Base-by-base conservation (phyloP, 2,113 vertebrate genomes). In the Bostrychus sinensis region DNA sequence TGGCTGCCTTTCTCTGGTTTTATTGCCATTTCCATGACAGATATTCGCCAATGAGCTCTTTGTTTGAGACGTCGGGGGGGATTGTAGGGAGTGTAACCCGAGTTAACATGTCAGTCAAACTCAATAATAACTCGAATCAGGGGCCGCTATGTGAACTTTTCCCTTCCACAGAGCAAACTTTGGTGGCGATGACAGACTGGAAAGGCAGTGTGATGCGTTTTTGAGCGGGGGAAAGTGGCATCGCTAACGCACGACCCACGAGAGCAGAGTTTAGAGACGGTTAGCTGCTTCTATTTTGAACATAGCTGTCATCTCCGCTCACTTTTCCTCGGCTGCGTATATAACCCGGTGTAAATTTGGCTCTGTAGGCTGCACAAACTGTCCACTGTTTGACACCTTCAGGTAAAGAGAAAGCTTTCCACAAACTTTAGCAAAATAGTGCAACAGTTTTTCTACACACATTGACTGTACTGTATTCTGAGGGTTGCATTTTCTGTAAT, bases 41-140 rank as follows among this genome's bases (percentile, higher is more conserved):
- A 59, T 62, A 77, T 69, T 73, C 77, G 70, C 86, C 80, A 85
- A 62, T 76, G 75, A 86, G 77, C 73, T 78, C 75, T 88, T 83
- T 81, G 84, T 85, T 80, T 48, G 75, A 78, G 66, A 73, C 61
- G 28, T 17, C 66, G 46, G 42, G 78, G 42, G 78, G 69, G 74
- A 63, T 69, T 66, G 67, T 75, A 60, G 66, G 75, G 72, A 66
- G 64, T 76, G 81, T 75, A 81, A 83, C 89, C 66, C 38, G 37
- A 83, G 86, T 72, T 79, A 77, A 77, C 80, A 55, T 81, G 83
- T 80, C 84, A 84, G 74, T 88, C 83, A 81, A 67, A 75, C 84
- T 66, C 63, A 67, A 77, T 86, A 65, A 87, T 86, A 62, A 87
- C 82, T 80, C 75, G 69, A 72, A 73, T 79, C 34, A 20, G 26